Evolutionary conservation across 2,888 invertebrate species (phyloP), one percentile per base, ranked within the genome.

Genomic region (Eupithecia inturbata): DNA sequence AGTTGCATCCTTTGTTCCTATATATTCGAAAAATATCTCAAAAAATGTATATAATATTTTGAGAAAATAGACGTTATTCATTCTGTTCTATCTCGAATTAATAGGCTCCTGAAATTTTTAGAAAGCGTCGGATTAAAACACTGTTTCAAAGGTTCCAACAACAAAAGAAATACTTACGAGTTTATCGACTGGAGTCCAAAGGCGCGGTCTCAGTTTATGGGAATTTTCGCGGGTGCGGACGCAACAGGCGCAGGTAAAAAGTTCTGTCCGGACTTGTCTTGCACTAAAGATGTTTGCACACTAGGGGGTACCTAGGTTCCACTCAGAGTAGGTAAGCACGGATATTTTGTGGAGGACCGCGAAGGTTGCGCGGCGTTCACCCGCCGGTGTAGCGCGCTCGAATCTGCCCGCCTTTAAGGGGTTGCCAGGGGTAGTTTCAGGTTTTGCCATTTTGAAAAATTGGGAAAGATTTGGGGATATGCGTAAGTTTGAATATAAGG

Each of bases 301-400:
- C 31, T 33, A 33, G 36, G n/a, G 63, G n/a, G n/a, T 68, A 69
- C 62, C 67, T 84, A 80, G 85, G 84, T 85, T 84, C 83, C 78
- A 73, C 90, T 89, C 88, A 85, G 82, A 84, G 82, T 72, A 76
- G 67, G 74, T 74, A 68, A 63, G 69, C 70, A 74, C 74, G 69
- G 74, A 80, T 80, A 84, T 81, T 53, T 80, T 80, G 78, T 82
- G 77, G 26, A 77, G 79, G 83, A 78, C 72, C 80, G 81, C 77
- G 83, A 82, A 80, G 84, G 81, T 81, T 79, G 84, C 82, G 90
- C 91, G 91, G 92, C 93, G 93, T 93, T 90, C 91, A 88, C 84
- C 87, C 91, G 90, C 91, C 90, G 87, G 91, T 86, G 86, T 87
- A 86, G 88, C 93, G 90, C 89, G 92, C 87, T 88, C 80, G 80